Evolutionary conservation across 2,797 vertebrate species (phyloP).

Genomic region (Pterois miles): DNA sequence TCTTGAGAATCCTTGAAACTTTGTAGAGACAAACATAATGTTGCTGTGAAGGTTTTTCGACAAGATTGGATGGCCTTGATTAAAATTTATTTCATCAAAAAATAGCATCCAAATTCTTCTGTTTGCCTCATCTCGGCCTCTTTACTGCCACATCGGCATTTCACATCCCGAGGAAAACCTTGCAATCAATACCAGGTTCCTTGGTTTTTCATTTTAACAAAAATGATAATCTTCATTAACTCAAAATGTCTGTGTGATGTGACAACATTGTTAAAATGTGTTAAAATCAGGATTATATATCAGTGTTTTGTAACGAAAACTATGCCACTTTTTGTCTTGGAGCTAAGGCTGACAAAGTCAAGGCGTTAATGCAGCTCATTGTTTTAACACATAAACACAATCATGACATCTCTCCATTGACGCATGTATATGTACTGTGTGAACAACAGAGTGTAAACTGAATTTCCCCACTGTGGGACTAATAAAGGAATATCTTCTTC

Average conservation of each 20-base stretch:
- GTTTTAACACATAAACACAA: too few relatives aligned
- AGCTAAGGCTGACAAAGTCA: too few relatives aligned
- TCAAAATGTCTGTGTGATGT: background rate
- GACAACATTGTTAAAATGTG: background rate
- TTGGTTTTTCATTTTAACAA: background rate
- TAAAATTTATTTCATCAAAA: conserved; percentile 9
- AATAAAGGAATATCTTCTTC: too few relatives aligned
- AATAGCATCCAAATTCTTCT: background rate
- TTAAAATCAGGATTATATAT: background rate
- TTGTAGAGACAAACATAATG: conserved; percentile 3
- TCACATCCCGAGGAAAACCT: background rate
- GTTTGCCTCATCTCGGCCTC: background rate
- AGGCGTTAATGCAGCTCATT: too few relatives aligned
- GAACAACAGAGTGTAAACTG: too few relatives aligned
- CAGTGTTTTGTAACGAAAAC: background rate
- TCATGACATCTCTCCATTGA: too few relatives aligned
- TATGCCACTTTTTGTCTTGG: too few relatives aligned
- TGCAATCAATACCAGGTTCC: background rate
- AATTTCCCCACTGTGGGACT: too few relatives aligned
- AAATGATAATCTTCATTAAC: background rate
- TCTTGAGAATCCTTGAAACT: conserved; percentile 32
- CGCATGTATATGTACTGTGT: too few relatives aligned
- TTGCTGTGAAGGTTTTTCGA: background rate
- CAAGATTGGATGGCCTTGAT: background rate
- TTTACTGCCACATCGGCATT: background rate